phyloP scores from a whole-genome alignment of 2,113 vertebrate genomes.

The Etheostoma cragini region DNA sequence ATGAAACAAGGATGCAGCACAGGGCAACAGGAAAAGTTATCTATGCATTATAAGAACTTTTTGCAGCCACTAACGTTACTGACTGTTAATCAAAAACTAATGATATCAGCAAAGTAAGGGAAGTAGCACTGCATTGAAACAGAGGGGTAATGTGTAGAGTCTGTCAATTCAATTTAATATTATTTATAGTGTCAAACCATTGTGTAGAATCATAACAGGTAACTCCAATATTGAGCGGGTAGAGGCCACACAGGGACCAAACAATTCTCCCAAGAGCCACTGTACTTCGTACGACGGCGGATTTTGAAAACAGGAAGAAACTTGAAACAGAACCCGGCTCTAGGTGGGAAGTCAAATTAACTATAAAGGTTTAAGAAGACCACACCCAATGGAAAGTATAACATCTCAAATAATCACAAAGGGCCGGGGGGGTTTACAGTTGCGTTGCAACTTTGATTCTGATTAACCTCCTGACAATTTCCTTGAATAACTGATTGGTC shows the following conservation, averaged over 20 bases:
- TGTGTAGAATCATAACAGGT: too few relatives aligned
- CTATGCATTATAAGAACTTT: background rate
- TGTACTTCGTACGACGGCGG: too few relatives aligned
- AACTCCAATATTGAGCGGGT: too few relatives aligned
- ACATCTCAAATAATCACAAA: background rate
- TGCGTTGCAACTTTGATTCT: too few relatives aligned
- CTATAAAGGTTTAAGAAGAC: background rate
- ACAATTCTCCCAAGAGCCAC: too few relatives aligned
- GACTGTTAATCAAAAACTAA: background rate
- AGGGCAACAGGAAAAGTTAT: background rate
- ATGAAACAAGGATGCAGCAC: slow-evolving; percentile 5
- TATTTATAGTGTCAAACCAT: too few relatives aligned
- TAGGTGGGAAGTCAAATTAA: background rate
- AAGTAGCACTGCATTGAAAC: background rate
- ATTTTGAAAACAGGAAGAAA: too few relatives aligned
- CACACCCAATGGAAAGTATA: background rate
- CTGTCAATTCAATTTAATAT: too few relatives aligned
- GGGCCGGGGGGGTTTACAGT: too few relatives aligned
- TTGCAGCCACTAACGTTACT: background rate
- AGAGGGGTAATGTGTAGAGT: background rate
- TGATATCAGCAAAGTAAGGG: background rate
- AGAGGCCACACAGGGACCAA: too few relatives aligned
- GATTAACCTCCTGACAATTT: too few relatives aligned
- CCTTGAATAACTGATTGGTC: background rate
- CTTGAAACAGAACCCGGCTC: too few relatives aligned